Conservation (phyloP, 2,113 vertebrate species). For the Forbesichthys papilliferus region DNA sequence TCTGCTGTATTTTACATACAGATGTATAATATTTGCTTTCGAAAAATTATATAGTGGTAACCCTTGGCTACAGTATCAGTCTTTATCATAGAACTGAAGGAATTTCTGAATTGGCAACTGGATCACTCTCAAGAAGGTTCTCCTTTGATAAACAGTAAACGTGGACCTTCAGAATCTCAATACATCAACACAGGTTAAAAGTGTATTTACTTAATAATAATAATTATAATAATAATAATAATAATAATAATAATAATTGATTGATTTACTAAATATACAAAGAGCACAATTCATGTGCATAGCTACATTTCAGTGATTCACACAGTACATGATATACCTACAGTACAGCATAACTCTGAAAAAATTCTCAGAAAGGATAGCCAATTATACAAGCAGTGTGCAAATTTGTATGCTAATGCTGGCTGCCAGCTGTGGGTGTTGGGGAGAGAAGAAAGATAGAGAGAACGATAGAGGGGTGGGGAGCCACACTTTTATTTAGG, state of each 20-base stretch:
- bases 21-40: constrained; percentile 11
- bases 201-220: too few relatives aligned
- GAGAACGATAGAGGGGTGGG: constrained; percentile 12
- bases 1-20: constrained; percentile 23
- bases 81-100: constrained; percentile 12
- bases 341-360: neutral
- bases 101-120: constrained; percentile 41
- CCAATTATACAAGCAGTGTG: constrained; percentile 5
- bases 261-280: neutral
- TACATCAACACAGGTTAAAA: constrained; percentile 14
- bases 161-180: constrained; percentile 15
- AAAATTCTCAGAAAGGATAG: constrained; percentile 13
- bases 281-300: neutral
- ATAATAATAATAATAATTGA: too few relatives aligned
- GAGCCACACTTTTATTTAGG: constrained; percentile 33
- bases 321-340: neutral
- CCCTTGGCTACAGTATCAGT: constrained; percentile 40
- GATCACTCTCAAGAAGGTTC: constrained; percentile 5
- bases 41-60: constrained; percentile 13
- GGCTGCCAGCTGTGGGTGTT: constrained; percentile 13
- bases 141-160: neutral
- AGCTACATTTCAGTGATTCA: neutral
- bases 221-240: too few relatives aligned
- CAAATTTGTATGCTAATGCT: neutral
- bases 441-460: constrained; percentile 10